Conservation (phyloP, 2,888 invertebrate species). For the Caenorhabditis virilis region DNA sequence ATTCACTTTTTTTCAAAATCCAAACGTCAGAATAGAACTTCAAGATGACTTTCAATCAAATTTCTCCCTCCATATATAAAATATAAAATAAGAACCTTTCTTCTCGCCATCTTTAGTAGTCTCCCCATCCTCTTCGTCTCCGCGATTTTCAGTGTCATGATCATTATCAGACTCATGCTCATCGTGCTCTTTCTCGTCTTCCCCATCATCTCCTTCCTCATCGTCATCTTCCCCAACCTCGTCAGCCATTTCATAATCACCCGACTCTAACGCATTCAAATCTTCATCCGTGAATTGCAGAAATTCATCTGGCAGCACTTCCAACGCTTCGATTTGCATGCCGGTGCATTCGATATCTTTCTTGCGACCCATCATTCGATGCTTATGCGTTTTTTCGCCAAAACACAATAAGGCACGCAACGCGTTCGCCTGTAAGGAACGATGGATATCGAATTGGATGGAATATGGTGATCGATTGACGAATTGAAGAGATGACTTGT, state of each 20-base stretch:
- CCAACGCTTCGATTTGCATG: constrained; percentile 26
- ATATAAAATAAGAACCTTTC: background rate
- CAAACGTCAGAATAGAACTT: too few relatives aligned
- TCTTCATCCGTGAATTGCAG: constrained; percentile 28
- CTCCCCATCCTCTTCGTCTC: constrained; percentile 6
- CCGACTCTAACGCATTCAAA: constrained; percentile 12
- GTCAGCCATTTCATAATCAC: constrained; percentile 23
- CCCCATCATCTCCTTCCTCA: constrained; percentile 9
- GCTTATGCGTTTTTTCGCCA: constrained; percentile 48
- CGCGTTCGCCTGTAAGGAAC: constrained; percentile 39
- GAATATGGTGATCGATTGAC: background rate
- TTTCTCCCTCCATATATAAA: too few relatives aligned
- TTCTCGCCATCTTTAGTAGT: constrained; percentile 11
- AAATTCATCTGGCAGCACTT: constrained; percentile 26
- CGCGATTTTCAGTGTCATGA: constrained; percentile 3
- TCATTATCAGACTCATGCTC: constrained; percentile 21
- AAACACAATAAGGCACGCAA: constrained; percentile 45
- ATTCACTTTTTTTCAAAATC: too few relatives aligned
- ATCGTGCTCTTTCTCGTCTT: constrained; percentile 4
- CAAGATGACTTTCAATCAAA: too few relatives aligned
- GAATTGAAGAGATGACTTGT: too few relatives aligned
- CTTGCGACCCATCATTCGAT: constrained; percentile 46
- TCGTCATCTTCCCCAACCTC: constrained; percentile 32
- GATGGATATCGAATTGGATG: too few relatives aligned
- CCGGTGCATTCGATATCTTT: constrained; percentile 22